These are phyloP conservation scores for Circaetus gallicus DNA, from an alignment of 2,113 vertebrate species.

Conservation along the genomic window DNA sequence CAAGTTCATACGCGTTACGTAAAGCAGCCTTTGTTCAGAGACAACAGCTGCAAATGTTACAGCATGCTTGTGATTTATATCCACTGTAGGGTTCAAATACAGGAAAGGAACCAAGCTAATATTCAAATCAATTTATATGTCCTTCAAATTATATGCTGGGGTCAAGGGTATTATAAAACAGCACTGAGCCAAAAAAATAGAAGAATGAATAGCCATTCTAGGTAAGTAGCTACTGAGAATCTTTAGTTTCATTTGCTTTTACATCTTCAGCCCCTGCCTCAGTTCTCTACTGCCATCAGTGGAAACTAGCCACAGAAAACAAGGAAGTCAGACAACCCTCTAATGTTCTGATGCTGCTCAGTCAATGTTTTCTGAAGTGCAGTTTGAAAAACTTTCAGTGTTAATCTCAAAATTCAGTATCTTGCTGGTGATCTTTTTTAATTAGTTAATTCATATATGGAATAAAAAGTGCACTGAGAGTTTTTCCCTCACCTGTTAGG, in stretches of 20 bases:
- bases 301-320: not conserved
- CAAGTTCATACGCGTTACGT: not conserved
- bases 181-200: conserved; percentile 18
- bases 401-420: not conserved
- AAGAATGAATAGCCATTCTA: not conserved
- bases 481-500: not conserved
- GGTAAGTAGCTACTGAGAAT: not conserved
- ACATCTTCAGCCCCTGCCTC: not conserved
- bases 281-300: not conserved
- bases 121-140: not conserved
- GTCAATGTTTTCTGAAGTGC: not conserved
- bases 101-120: not conserved
- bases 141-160: not conserved
- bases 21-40: not conserved
- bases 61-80: not conserved
- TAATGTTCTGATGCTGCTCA: not conserved
- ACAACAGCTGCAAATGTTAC: not conserved
- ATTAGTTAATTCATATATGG: not conserved
- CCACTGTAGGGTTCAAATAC: not conserved
- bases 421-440: not conserved
- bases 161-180: not conserved
- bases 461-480: not conserved
- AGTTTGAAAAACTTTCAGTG: not conserved
- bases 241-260: not conserved
- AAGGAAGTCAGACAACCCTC: not conserved